Conservation (phyloP, 2,797 vertebrate genomes). For the Sebastes oblongus region DNA sequence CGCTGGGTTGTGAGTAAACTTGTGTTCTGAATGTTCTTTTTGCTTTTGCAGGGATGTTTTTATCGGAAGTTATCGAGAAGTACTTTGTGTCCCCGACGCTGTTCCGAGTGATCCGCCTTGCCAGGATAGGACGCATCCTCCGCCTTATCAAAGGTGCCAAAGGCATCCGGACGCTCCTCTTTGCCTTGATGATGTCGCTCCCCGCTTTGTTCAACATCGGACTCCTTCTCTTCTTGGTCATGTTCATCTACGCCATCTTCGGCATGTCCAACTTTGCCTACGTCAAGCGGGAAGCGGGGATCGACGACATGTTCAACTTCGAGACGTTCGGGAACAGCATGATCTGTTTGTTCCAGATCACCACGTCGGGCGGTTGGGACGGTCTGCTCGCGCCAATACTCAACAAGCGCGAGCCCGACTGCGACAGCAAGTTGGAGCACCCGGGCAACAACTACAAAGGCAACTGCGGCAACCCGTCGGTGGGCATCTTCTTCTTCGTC, state of each 20-base stretch:
- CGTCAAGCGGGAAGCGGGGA: slow-evolving; percentile 91
- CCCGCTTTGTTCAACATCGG: slow-evolving; percentile 97
- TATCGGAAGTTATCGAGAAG: slow-evolving; percentile 91
- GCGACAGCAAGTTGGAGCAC: slow-evolving; percentile 88
- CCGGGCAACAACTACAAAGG: slow-evolving; percentile 89
- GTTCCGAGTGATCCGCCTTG: slow-evolving; percentile 96
- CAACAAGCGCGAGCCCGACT: slow-evolving; percentile 91
- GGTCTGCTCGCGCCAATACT: slow-evolving; percentile 90
- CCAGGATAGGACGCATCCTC: slow-evolving; percentile 94
- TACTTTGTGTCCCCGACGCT: slow-evolving; percentile 96
- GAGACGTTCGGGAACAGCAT: slow-evolving; percentile 98
- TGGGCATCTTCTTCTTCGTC: slow-evolving; percentile 95
- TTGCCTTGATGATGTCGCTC: slow-evolving; percentile 99
- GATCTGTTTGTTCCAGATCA: slow-evolving; percentile 97
- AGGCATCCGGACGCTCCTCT: slow-evolving; percentile 95
- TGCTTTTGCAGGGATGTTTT: slow-evolving; percentile 89
- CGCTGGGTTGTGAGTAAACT: not conserved
- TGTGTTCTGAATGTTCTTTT: not conserved
- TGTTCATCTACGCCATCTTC: slow-evolving; percentile 99
- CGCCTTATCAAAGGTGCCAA: slow-evolving; percentile 98
- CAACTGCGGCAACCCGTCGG: slow-evolving; percentile 92
- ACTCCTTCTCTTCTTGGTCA: slow-evolving; percentile 96
- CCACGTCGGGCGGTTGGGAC: slow-evolving; percentile 95
- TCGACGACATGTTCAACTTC: slow-evolving; percentile 99
- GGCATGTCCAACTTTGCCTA: slow-evolving; percentile 99